A percentile compares a stretch with the other conserved stretches of the same genome.
Conservation (phyloP, 2,888 invertebrate species). For the Andrena minutula region DNA sequence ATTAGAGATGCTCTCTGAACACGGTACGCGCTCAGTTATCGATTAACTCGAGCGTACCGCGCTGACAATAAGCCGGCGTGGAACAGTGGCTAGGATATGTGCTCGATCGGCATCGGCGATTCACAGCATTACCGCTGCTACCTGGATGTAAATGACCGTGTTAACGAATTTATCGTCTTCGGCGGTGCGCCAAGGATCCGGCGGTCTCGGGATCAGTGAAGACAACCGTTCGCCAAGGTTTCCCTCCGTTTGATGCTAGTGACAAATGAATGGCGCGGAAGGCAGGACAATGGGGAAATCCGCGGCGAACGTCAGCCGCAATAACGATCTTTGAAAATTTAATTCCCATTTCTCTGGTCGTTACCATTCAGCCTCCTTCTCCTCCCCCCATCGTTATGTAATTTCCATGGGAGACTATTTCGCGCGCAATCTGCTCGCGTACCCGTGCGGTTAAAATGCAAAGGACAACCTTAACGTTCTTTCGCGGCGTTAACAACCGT, state of each 20-base stretch:
- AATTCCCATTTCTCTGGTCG: constrained; percentile 21
- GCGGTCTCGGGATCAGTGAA: constrained; percentile 18
- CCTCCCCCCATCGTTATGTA: not conserved
- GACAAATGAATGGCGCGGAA: not conserved
- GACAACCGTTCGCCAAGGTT: constrained; percentile 11
- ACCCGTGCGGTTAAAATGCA: constrained; percentile 12
- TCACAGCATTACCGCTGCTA: constrained; percentile 62
- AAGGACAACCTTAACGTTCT: constrained; percentile 4
- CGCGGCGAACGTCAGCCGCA: constrained; percentile 21
- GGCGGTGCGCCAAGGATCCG: not conserved
- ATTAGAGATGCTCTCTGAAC: constrained; percentile 78
- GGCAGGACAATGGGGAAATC: not conserved
- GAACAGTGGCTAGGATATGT: constrained; percentile 65
- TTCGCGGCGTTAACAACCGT: constrained; percentile 3
- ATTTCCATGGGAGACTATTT: constrained; percentile 26
- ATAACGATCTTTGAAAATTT: constrained; percentile 56
- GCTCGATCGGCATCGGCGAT: constrained; percentile 68
- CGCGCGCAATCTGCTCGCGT: constrained; percentile 4
- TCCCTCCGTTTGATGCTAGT: constrained; percentile 11
- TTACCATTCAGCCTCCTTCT: not conserved
- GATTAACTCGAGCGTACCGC: constrained; percentile 76
- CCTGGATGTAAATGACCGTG: constrained; percentile 52
- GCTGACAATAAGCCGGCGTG: constrained; percentile 70
- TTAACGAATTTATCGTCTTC: constrained; percentile 65
- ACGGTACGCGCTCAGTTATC: constrained; percentile 74